phyloP scores from a whole-genome alignment of 2,113 vertebrate genomes.

The Lichenostomus cassidix region DNA sequence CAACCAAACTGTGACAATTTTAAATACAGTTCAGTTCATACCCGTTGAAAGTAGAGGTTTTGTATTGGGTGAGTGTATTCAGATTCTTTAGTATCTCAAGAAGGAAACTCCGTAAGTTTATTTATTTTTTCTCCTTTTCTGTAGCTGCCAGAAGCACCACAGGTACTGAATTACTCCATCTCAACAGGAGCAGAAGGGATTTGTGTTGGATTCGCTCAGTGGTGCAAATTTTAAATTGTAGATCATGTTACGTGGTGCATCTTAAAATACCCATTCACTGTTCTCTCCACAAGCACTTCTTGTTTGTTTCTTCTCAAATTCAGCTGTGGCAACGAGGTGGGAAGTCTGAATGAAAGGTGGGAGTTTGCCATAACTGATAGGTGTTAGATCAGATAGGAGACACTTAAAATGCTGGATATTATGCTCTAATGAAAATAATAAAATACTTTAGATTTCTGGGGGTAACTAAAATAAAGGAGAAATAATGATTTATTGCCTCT shows the following conservation, averaged over 20 bases:
- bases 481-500: neutral
- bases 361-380: neutral
- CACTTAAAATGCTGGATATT: neutral
- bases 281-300: neutral
- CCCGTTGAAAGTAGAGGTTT: neutral
- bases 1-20: neutral
- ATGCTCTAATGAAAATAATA: neutral
- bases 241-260: neutral
- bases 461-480: neutral
- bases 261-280: neutral
- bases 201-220: neutral
- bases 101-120: neutral
- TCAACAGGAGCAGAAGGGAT: neutral
- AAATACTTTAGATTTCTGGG: neutral
- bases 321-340: neutral
- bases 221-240: neutral
- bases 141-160: neutral
- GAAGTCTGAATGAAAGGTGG: neutral
- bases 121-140: neutral
- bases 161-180: neutral
- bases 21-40: neutral
- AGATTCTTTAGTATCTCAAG: neutral
- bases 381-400: neutral
- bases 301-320: constrained; percentile 20
- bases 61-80: neutral